Conservation (phyloP, 2,797 vertebrate genomes). For the Heteromormyrus szaboi region DNA sequence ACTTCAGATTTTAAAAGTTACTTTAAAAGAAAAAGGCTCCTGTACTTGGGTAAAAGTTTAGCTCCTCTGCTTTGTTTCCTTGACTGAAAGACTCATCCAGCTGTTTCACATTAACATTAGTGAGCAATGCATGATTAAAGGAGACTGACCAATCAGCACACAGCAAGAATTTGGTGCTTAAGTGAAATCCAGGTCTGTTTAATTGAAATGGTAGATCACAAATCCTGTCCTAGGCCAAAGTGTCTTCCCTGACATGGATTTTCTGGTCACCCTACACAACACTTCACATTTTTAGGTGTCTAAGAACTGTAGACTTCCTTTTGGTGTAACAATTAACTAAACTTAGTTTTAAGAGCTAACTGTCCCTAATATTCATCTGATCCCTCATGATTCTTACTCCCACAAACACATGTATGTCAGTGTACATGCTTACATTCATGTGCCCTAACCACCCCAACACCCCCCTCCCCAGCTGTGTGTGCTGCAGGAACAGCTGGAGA, state of each 20-base stretch:
- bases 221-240: background rate
- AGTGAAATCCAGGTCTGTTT: background rate
- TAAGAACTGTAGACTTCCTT: background rate
- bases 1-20: background rate
- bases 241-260: background rate
- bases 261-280: background rate
- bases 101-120: background rate
- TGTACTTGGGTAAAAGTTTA: background rate
- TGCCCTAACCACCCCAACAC: background rate
- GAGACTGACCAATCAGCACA: background rate
- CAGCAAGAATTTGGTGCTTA: background rate
- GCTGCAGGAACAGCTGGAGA: slow-evolving; percentile 31
- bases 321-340: background rate
- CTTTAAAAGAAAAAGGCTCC: background rate
- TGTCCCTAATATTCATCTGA: background rate
- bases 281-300: background rate
- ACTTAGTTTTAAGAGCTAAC: background rate
- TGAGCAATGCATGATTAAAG: background rate
- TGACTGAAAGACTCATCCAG: background rate
- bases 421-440: background rate
- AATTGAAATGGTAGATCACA: background rate
- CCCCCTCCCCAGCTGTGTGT: background rate
- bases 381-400: background rate
- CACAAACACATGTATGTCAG: background rate
- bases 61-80: background rate